phyloP scores from a whole-genome alignment of 2,888 invertebrate species.

The Bombyx huttoni region DNA sequence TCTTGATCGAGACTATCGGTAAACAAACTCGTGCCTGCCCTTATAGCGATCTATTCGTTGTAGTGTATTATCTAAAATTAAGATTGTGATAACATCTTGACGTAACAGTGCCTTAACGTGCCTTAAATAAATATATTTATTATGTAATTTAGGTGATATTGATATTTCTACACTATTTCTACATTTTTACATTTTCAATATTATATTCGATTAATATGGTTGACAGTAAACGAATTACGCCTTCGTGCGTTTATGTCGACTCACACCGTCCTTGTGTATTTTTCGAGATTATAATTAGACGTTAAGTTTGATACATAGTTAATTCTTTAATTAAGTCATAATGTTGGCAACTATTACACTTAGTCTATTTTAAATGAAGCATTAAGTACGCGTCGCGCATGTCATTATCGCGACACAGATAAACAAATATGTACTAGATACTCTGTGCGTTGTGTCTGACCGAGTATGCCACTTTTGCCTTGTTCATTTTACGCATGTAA shows the following conservation, averaged over 20 bases:
- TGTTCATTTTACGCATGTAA: constrained; percentile 13
- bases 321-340: constrained; percentile 49
- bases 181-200: constrained; percentile 40
- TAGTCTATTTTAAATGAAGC: constrained; percentile 8
- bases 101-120: constrained; percentile 69
- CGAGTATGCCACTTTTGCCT: constrained; percentile 33
- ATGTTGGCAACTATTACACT: constrained; percentile 50
- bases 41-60: constrained; percentile 16
- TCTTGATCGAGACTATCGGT: constrained; percentile 54
- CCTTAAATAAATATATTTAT: constrained; percentile 64
- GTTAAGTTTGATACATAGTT: constrained; percentile 45
- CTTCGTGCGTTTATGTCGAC: constrained; percentile 56
- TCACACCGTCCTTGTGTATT: constrained; percentile 72
- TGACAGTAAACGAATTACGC: constrained; percentile 51
- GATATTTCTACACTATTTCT: constrained; percentile 39
- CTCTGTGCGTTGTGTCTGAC: constrained; percentile 27
- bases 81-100: constrained; percentile 68
- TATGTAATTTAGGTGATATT: constrained; percentile 57
- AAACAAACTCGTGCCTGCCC: constrained; percentile 20
- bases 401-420: constrained; percentile 18
- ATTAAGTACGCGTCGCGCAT: not conserved
- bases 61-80: constrained; percentile 40
- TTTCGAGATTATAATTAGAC: constrained; percentile 66
- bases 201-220: constrained; percentile 46
- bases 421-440: constrained; percentile 20